Evolutionary conservation across 2,888 invertebrate genomes (phyloP).

Genomic region (Cheilosia impressa): DNA sequence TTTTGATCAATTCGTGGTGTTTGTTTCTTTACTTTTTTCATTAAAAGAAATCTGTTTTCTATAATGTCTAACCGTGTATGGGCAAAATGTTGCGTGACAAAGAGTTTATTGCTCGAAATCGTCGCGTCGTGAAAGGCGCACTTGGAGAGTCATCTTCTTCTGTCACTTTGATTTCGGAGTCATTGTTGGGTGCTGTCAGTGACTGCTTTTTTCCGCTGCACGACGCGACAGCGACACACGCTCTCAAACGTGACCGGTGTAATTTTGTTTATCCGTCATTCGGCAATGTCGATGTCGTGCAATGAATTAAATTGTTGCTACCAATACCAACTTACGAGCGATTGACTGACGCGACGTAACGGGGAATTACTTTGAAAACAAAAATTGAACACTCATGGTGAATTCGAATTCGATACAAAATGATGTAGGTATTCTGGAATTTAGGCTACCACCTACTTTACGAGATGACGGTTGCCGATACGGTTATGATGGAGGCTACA

Average conservation of each 20-base stretch:
- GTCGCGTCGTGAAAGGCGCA: slow-evolving; percentile 43
- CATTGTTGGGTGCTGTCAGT: slow-evolving; percentile 41
- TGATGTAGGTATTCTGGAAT: slow-evolving; percentile 40
- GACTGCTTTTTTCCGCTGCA: slow-evolving; percentile 24
- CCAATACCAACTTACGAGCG: neutral
- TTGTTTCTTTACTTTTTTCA: neutral
- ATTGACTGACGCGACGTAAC: slow-evolving; percentile 34
- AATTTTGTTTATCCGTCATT: slow-evolving; percentile 65
- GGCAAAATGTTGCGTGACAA: slow-evolving; percentile 65
- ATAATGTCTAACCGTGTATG: neutral
- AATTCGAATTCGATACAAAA: neutral
- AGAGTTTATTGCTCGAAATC: slow-evolving; percentile 50
- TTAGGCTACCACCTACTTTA: slow-evolving; percentile 66
- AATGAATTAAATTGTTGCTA: slow-evolving; percentile 53
- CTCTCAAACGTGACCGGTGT: slow-evolving; percentile 69
- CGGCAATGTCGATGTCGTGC: slow-evolving; percentile 60
- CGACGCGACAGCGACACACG: slow-evolving; percentile 62
- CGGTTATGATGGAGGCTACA: slow-evolving; percentile 21
- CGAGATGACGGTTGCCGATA: slow-evolving; percentile 37
- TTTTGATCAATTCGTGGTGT: slow-evolving; percentile 39
- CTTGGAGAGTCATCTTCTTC: slow-evolving; percentile 45
- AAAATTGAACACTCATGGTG: slow-evolving; percentile 36
- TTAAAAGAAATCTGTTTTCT: slow-evolving; percentile 16
- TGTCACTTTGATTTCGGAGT: slow-evolving; percentile 11
- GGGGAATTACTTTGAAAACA: slow-evolving; percentile 43